phyloP scores from a whole-genome alignment of 2,797 vertebrate species.

The Scomberomorus guttatus region DNA sequence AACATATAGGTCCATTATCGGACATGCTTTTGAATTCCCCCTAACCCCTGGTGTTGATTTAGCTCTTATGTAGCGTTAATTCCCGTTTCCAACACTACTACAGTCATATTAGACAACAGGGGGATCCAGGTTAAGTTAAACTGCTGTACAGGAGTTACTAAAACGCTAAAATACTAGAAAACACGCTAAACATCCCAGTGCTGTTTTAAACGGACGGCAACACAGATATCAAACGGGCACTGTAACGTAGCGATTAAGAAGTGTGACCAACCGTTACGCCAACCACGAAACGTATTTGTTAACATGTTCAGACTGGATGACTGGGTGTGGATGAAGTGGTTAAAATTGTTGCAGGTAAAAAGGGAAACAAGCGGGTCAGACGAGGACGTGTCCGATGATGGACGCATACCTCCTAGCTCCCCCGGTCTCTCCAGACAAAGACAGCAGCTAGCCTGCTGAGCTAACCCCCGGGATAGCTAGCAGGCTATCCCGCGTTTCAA shows the following conservation, averaged over 20 bases:
- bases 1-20: slow-evolving; percentile 52
- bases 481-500: slow-evolving; percentile 67
- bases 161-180: not conserved
- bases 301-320: not conserved
- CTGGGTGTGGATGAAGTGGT: accelerated
- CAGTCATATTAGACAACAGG: accelerated
- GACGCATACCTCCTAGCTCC: slow-evolving; percentile 57
- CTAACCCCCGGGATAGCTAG: slow-evolving; percentile 71
- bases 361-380: slow-evolving; percentile 42
- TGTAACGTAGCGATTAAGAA: not conserved
- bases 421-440: slow-evolving; percentile 80
- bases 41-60: accelerated
- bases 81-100: accelerated
- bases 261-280: not conserved
- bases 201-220: not conserved
- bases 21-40: slow-evolving; percentile 3
- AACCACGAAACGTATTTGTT: accelerated
- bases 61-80: accelerated
- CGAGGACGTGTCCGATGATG: slow-evolving; percentile 77
- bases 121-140: accelerated
- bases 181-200: not conserved
- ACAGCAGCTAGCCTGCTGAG: slow-evolving; percentile 73
- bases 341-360: not conserved
- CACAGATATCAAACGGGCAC: not conserved
- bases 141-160: accelerated